Base-by-base conservation (phyloP, 2,888 invertebrate species). In the Glaucopsyche alexis region DNA sequence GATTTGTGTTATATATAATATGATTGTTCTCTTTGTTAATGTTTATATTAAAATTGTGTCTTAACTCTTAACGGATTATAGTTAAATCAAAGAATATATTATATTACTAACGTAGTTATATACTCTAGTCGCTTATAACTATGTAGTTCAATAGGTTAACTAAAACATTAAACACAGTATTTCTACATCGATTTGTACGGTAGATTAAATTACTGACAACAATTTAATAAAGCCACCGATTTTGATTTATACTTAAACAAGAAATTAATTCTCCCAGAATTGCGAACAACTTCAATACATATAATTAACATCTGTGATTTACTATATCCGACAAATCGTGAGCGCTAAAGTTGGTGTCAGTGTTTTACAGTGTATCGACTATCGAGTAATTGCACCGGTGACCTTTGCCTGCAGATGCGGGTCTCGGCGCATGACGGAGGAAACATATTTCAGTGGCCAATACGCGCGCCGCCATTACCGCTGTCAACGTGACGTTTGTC, bases 391-490 rank as follows among this genome's bases (percentile, higher is more conserved):
- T 83, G 84, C 84, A 83, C 81, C 80, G 83, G 81, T 84, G 82
- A 84, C 86, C 83, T 85, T 84, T 85, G 79, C 79, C 83, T 85
- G 85, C 81, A 83, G 83, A 84, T 85, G 77, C 71, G 64, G 71
- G 64, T 76, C 64, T 73, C 69, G 73, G 73, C 74, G 75, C 75
- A 71, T 71, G 76, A 71, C 72, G 74, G 66, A 72, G 72, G 64
- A 73, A 73, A 75, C 73, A 66, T 74, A 74, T 77, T 78, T 76
- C 74, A 73, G 72, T 71, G 73, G 74, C 67, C 70, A 67, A 71
- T 75, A 74, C 75, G 77, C 75, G 75, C 76, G 75, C 77, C 73
- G 71, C 73, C 73, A 69, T 71, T 69, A 74, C 74, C 65, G 66
- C 72, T 74, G 75, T 76, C 76, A 74, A 74, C 75, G 74, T 72